Evolutionary conservation across 2,113 vertebrate species (phyloP).

Genomic region (Xyrauchen texanus): DNA sequence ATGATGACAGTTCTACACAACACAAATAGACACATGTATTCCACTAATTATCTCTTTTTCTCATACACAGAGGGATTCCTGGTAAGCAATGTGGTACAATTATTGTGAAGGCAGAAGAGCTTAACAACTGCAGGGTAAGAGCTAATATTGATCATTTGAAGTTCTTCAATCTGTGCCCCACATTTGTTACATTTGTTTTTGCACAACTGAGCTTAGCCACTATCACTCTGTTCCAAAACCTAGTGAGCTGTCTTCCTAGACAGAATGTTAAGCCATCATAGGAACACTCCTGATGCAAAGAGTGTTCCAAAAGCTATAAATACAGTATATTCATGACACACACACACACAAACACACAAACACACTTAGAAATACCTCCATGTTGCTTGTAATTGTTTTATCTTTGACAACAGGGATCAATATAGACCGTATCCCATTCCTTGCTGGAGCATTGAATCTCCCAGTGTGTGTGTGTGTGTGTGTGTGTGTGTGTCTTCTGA

Average conservation of each 20-base stretch:
- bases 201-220: not conserved
- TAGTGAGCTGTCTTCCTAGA: not conserved
- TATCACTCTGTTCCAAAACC: not conserved
- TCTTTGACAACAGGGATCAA: constrained; percentile 33
- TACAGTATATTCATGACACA: not conserved
- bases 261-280: not conserved
- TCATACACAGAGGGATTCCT: constrained; percentile 86
- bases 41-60: constrained; percentile 7
- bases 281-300: too few species aligned
- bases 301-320: not conserved
- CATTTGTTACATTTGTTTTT: not conserved
- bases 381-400: constrained; percentile 16
- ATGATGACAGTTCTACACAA: not conserved
- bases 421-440: constrained; percentile 28
- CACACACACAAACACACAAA: constrained; percentile 9
- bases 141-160: not conserved
- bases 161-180: not conserved
- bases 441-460: constrained; percentile 17
- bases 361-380: constrained; percentile 15
- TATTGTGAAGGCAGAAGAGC: constrained; percentile 92
- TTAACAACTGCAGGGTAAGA: constrained; percentile 94
- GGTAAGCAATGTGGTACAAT: constrained; percentile 94
- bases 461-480: not conserved
- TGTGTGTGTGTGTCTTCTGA: not conserved
- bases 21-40: not conserved